Evolutionary conservation across 2,888 invertebrate genomes (phyloP).

Genomic region (Leucozona laternaria): DNA sequence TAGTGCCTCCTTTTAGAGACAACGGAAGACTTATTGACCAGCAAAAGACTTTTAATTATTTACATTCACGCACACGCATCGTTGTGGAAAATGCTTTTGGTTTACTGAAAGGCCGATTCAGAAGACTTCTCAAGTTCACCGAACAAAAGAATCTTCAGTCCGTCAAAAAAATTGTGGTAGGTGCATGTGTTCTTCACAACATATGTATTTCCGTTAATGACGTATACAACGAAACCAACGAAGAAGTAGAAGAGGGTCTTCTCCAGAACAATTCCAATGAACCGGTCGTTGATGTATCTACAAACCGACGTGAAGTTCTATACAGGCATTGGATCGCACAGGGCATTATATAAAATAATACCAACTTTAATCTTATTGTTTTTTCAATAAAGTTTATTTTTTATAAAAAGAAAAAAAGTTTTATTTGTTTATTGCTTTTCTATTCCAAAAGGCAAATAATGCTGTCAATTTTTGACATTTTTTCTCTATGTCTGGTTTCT

Average conservation of each 20-base stretch:
- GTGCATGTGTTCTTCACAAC: conserved; percentile 76
- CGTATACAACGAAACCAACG: no score
- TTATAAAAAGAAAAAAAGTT: no score
- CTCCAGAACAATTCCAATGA: neutral
- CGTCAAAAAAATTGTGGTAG: conserved; percentile 68
- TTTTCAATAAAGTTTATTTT: no score
- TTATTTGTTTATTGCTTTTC: neutral
- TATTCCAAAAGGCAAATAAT: neutral
- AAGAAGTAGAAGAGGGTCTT: neutral
- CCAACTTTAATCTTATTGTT: no score
- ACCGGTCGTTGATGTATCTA: no score
- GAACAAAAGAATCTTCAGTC: conserved; percentile 70
- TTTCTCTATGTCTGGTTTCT: neutral
- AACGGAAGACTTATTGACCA: conserved; percentile 23
- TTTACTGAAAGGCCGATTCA: neutral
- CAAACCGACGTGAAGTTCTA: no score
- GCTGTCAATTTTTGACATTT: neutral
- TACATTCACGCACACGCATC: neutral
- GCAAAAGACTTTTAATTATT: neutral
- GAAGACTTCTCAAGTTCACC: conserved; percentile 41
- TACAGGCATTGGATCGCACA: no score
- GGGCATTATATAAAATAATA: no score
- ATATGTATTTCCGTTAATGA: conserved; percentile 52
- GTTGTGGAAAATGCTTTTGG: neutral
- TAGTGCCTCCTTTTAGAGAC: conserved; percentile 78